Conservation (phyloP, 2,797 vertebrate species). For the Emys orbicularis region DNA sequence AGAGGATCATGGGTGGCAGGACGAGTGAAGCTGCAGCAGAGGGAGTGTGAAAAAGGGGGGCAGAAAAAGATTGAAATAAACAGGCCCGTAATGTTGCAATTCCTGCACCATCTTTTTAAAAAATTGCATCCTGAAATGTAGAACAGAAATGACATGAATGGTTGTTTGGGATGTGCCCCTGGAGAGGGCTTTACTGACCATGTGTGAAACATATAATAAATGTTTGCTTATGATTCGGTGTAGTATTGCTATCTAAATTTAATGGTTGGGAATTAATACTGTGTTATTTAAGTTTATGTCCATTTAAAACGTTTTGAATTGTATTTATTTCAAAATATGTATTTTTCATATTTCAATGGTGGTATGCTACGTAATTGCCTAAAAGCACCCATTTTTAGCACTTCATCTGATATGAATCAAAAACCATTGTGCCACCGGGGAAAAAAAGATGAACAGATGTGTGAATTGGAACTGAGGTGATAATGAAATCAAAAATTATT, state of each 20-base stretch:
- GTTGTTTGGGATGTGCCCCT: slow-evolving; percentile 52
- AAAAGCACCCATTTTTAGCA: neutral
- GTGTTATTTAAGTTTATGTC: neutral
- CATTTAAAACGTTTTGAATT: neutral
- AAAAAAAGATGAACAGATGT: slow-evolving; percentile 23
- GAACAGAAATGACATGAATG: slow-evolving; percentile 40
- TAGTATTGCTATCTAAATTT: slow-evolving; percentile 38
- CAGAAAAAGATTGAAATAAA: slow-evolving; percentile 56
- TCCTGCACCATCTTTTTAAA: slow-evolving; percentile 68
- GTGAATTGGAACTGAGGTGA: neutral
- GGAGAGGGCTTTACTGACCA: slow-evolving; percentile 23
- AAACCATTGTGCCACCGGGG: neutral
- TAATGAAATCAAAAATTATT: slow-evolving; percentile 7
- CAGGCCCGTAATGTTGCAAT: slow-evolving; percentile 51
- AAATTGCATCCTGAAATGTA: slow-evolving; percentile 52
- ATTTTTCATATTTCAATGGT: neutral
- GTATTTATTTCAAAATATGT: neutral
- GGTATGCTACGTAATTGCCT: neutral
- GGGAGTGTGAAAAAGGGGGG: slow-evolving; percentile 20
- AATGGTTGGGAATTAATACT: neutral
- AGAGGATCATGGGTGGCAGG: neutral
- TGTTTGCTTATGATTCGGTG: slow-evolving; percentile 28
- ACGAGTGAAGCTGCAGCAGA: neutral
- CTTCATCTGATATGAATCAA: slow-evolving; percentile 32
- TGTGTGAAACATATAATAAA: slow-evolving; percentile 31